phyloP scores from a whole-genome alignment of 2,888 invertebrate species.

The Strigamia crassipes region DNA sequence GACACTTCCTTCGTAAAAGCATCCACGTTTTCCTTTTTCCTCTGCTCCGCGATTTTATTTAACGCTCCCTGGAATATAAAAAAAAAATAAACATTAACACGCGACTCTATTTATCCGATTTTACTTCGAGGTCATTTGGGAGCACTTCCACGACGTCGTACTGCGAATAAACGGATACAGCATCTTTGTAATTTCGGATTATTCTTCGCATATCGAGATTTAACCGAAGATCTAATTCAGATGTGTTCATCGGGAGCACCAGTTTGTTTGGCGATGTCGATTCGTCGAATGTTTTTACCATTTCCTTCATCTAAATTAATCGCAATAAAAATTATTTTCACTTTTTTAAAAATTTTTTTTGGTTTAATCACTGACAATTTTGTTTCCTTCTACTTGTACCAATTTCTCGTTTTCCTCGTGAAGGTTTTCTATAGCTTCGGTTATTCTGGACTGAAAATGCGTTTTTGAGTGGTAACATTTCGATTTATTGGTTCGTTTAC shows the following conservation, averaged over 20 bases:
- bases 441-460: not conserved
- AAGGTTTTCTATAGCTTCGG: not conserved
- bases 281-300: conserved; percentile 28
- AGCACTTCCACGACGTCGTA: conserved; percentile 45
- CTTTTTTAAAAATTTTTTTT: not conserved
- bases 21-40: conserved; percentile 51
- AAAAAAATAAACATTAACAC: no score
- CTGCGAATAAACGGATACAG: conserved; percentile 35
- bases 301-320: not conserved
- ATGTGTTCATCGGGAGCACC: conserved; percentile 39
- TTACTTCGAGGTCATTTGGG: conserved; percentile 23
- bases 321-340: not conserved
- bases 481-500: not conserved
- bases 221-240: conserved; percentile 36
- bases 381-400: not conserved
- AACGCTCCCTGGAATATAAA: conserved; percentile 6
- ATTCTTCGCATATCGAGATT: not conserved
- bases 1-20: conserved; percentile 51
- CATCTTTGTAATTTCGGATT: not conserved
- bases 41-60: conserved; percentile 28
- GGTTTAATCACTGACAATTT: no score
- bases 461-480: not conserved
- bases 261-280: conserved; percentile 10
- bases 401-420: not conserved
- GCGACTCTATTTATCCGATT: no score